phyloP scores from a whole-genome alignment of 2,888 invertebrate genomes.

The Lasioglossum zephyrum region DNA sequence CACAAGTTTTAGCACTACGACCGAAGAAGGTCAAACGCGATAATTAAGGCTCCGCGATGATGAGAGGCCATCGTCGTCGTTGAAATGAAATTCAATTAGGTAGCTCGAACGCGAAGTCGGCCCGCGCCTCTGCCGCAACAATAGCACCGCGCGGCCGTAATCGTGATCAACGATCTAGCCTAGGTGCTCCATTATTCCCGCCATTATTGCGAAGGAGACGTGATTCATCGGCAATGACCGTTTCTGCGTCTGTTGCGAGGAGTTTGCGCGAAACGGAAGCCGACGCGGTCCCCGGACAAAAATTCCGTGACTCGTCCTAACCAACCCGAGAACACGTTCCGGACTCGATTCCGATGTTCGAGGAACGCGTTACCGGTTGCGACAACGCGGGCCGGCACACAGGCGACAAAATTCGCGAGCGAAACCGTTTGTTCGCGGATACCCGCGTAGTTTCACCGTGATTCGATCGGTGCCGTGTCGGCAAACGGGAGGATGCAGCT shows the following conservation, averaged over 20 bases:
- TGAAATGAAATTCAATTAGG: background rate
- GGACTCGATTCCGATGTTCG: background rate
- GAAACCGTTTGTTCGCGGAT: constrained; percentile 22
- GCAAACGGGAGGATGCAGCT: constrained; percentile 71
- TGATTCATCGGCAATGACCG: constrained; percentile 61
- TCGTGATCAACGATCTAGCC: constrained; percentile 66
- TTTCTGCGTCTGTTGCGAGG: constrained; percentile 46
- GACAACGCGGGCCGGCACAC: background rate
- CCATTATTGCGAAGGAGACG: constrained; percentile 67
- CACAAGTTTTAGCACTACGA: background rate
- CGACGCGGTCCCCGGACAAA: constrained; percentile 6
- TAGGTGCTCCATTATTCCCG: constrained; percentile 63
- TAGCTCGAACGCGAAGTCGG: background rate
- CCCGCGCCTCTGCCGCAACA: constrained; percentile 35
- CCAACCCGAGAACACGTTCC: background rate
- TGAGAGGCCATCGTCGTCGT: constrained; percentile 42
- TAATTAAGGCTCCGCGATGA: constrained; percentile 24
- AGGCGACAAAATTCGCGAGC: constrained; percentile 14
- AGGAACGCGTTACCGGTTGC: background rate
- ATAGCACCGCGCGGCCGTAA: constrained; percentile 46
- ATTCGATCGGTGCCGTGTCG: constrained; percentile 40
- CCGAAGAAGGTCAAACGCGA: constrained; percentile 8
- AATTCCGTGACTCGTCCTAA: background rate
- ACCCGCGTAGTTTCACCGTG: constrained; percentile 52
- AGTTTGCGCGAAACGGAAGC: constrained; percentile 6